A percentile compares a stretch with the other conserved stretches of the same genome.
Conservation (phyloP, 1,140 invertebrate genomes). For the Hestina assimilis region DNA sequence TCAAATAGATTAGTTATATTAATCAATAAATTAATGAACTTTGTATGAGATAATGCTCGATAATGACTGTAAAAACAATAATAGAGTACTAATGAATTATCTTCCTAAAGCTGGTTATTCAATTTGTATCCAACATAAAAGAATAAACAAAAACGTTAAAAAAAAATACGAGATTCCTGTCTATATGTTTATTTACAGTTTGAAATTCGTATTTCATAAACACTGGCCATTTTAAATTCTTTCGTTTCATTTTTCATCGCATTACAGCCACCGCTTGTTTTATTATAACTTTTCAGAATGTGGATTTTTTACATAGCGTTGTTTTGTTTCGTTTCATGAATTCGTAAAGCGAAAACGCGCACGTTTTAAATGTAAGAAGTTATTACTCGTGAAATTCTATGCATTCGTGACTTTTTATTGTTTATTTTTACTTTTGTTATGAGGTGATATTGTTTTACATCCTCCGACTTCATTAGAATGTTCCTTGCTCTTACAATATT, state of each 20-base stretch:
- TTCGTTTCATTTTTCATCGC: conserved; percentile 55
- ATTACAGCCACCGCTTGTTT: conserved; percentile 56
- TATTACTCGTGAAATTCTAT: conserved; percentile 39
- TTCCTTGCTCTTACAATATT: not conserved
- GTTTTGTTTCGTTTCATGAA: conserved; percentile 58
- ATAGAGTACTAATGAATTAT: too few species aligned
- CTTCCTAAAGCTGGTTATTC: too few species aligned
- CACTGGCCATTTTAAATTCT: conserved; percentile 53
- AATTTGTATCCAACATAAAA: too few species aligned
- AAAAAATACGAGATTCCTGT: not conserved
- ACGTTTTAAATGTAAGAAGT: conserved; percentile 43
- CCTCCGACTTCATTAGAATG: not conserved
- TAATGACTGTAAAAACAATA: too few species aligned
- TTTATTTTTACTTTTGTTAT: not conserved
- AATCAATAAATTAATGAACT: too few species aligned
- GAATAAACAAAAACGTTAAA: too few species aligned
- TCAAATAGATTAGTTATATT: too few species aligned
- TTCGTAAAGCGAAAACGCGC: conserved; percentile 44
- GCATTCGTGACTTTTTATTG: conserved; percentile 13
- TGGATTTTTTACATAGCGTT: conserved; percentile 51
- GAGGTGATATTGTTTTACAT: not conserved
- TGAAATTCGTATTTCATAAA: conserved; percentile 42
- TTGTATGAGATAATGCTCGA: too few species aligned
- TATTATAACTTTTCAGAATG: conserved; percentile 56
- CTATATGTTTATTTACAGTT: not conserved